Percentiles rank a stretch among this genome's conserved stretches.
These are phyloP conservation scores for Spea multiplicata DNA, from an alignment of 2,113 vertebrate genomes.

Conservation along the genomic window DNA sequence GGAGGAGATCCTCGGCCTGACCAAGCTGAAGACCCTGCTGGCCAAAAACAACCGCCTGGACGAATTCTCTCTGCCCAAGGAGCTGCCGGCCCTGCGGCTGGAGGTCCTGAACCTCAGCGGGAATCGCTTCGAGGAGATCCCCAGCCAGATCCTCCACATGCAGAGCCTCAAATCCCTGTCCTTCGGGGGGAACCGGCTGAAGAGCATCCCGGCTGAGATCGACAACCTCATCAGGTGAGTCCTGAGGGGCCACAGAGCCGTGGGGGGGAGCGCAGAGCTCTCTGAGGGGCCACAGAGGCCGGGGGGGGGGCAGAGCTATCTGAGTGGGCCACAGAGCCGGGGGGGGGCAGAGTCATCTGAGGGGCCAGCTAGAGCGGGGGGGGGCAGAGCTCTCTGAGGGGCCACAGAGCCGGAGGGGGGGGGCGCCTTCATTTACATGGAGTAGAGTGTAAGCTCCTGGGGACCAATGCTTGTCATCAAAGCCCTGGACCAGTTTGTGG, in stretches of 20 bases:
- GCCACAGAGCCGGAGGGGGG: no score
- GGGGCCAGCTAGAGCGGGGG: no score
- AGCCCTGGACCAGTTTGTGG: no score
- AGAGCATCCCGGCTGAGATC: conserved; percentile 85
- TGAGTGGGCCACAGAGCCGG: not conserved
- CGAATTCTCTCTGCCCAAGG: conserved; percentile 84
- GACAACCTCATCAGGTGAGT: conserved; percentile 82
- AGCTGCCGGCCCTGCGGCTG: conserved; percentile 73
- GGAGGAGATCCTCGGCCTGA: conserved; percentile 72
- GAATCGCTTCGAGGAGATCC: conserved; percentile 87
- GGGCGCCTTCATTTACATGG: no score
- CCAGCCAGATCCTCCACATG: conserved; percentile 75
- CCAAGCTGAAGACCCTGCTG: conserved; percentile 78
- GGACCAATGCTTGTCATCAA: no score
- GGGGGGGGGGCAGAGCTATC: not conserved
- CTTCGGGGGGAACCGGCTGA: conserved; percentile 91
- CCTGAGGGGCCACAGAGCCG: not conserved
- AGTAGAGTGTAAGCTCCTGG: no score
- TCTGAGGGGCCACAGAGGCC: not conserved
- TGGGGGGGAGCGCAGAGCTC: not conserved
- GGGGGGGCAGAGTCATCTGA: not conserved
- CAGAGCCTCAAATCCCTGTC: conserved; percentile 85
- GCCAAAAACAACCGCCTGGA: conserved; percentile 94
- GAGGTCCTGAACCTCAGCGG: conserved; percentile 92
- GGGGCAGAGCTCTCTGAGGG: no score